Evolutionary conservation across 2,888 invertebrate species (phyloP), one percentile per base, ranked within the genome.

Genomic region (Galeruca laticollis): DNA sequence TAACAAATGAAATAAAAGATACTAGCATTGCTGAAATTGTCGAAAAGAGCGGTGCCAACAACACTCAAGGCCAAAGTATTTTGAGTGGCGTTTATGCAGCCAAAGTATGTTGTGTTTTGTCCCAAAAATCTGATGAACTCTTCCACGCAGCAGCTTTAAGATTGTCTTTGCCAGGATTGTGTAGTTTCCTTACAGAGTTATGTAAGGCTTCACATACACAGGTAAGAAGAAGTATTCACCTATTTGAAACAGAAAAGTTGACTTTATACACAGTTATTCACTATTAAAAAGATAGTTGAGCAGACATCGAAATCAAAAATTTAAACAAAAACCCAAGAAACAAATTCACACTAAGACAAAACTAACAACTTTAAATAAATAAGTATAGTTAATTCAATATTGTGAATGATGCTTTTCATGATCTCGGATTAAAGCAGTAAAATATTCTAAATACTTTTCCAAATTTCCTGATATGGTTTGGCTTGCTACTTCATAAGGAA

Each of bases 101-200:
- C 0, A 93, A 95, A 81, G 95, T 97, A 0, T 91, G 97, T 68
- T 97, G 97, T 84, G 94, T 95, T 0, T 86, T 98, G 10, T 94
- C 96, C 0, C 94, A 96, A 71, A 94, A 95, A 80, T 95, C 96
- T 0, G 98, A 98, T 82, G 92, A 96, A 77, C 85, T 98, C 64
- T 98, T 97, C 85, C 94, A 95, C 65, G 93, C 95, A 73, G 94
- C 97, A 1, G 95, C 97, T 0, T 90, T 94, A 65, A 93, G 96
- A 73, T 87, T 98, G 57, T 96, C 96, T 77, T 87, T 98, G 61
- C 92, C 93, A 9, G 93, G 97, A 0, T 86, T 98, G 40, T 91
- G 93, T 63, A 92, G 92, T 65, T 97, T 98, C 77, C 86, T 97
- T 62, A 90, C 90, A 31, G 92, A 94, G 70, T 87, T 98, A 0